phyloP scores from a whole-genome alignment of 2,888 invertebrate genomes.

The Eilema sororculum region DNA sequence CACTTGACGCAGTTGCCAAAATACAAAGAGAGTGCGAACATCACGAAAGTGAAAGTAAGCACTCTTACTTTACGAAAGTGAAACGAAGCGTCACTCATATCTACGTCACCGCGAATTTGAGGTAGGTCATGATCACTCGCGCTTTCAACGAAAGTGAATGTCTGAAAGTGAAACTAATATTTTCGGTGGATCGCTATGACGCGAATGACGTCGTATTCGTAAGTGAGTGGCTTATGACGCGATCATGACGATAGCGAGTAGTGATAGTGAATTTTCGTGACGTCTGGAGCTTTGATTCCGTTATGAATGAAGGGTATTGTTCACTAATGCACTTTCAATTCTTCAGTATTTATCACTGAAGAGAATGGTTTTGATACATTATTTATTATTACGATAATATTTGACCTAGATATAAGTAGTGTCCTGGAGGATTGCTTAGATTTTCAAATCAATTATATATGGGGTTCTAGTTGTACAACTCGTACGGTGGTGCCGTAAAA shows the following conservation, averaged over 20 bases:
- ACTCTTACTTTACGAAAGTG: slow-evolving; percentile 65
- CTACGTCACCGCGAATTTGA: slow-evolving; percentile 43
- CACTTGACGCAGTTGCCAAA: slow-evolving; percentile 12
- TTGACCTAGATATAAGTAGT: neutral
- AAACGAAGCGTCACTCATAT: slow-evolving; percentile 49
- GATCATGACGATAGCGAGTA: neutral
- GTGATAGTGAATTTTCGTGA: slow-evolving; percentile 8
- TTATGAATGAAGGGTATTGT: neutral
- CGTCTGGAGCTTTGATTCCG: neutral
- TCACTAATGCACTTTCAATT: neutral
- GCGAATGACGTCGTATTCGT: slow-evolving; percentile 45
- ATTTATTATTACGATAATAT: neutral
- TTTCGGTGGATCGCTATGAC: slow-evolving; percentile 34
- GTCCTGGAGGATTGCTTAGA: neutral
- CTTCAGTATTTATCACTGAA: neutral
- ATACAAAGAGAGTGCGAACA: slow-evolving; percentile 25
- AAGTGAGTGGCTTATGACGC: slow-evolving; percentile 17
- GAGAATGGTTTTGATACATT: neutral
- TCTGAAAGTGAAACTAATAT: slow-evolving; percentile 57
- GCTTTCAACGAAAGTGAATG: slow-evolving; percentile 70
- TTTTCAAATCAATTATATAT: neutral
- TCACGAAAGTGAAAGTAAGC: slow-evolving; percentile 52
- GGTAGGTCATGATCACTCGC: slow-evolving; percentile 71
- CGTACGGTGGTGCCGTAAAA: neutral
- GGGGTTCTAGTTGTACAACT: neutral